Base-by-base conservation (phyloP, 92 coral and sea anemone species). In the Porites cylindrica region DNA sequence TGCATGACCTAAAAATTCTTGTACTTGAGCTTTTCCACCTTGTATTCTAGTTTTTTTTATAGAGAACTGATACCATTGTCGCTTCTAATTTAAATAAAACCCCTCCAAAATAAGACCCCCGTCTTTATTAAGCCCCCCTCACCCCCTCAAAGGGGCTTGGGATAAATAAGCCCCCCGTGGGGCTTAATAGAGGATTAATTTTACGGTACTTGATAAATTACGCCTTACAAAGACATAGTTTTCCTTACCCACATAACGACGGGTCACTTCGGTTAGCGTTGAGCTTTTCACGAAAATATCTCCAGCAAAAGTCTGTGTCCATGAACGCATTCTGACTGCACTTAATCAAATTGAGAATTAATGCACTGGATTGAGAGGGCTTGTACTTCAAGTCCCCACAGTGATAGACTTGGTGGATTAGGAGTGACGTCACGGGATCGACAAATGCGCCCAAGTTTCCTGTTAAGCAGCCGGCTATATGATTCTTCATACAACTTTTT, bases 281-380 rank as follows among this genome's bases (percentile, higher is more conserved):
- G 18, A 85, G 51, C 10, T 68, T 67, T 4, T 77, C 83, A 14
- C 89, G 82, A 11, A 85, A 85, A 67, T 77, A 68, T 18, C 69
- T 59, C 89, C 89, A 85, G 58, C 89, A 85, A 53, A 68, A 12
- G 11, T 85, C 82, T 2, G 83, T 85, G 75, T 56, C 82, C 76
- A 43, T 54, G 56, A 85, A 85, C 7, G 77, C 89, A 51, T 43
- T 8, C 11, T 26, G 18, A 38, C 66, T 65, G 54, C 89, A 85
- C n/a, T 76, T 51, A 10, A 85, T 85, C 12, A 7, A 0, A 0
- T 7, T 29, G 10, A 85, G 83, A 4, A 85, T 17, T 0, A 66
- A 0, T 0, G 1, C 16, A 56, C 76, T 68, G 13, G 32, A 0
- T 1, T 0, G 0, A 21, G 82, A 53, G 12, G 52, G 60, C 21